Base-by-base conservation (phyloP, 64 coral and sea anemone genomes). In the Orbicella faveolata region DNA sequence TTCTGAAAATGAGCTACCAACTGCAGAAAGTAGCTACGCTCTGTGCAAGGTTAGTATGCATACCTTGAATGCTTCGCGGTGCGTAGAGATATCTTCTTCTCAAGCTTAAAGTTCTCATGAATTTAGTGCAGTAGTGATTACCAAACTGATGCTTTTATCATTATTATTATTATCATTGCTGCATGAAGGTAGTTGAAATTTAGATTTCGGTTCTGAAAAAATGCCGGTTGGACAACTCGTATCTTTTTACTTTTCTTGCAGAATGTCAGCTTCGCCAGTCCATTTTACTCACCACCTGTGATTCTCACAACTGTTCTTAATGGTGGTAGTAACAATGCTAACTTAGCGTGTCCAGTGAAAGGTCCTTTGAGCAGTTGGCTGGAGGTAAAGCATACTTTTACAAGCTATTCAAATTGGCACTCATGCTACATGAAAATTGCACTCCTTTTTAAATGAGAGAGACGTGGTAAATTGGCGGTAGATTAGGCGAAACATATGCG, bases 301-400 rank as follows among this genome's bases (percentile, higher is more conserved):
- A 15, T 82, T 20, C 59, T 82, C 7, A 63, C 30, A 0, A 65
- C 79, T 63, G 59, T 59, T 17, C 30, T 64, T 33, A 83, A 36
- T 18, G n/a, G 61, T 0, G 33, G 2, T 2, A 12, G 23, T 18
- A 35, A 33, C 59, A 36, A 23, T 18, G 12, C 33, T 12, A 64
- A 64, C 55, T 34, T 9, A 2, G 16, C 8, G 0, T 63, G 14
- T 16, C 23, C 26, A 18, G 26, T 36, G 14, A 64, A 82, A 33
- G 79, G 25, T 33, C 77, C 77, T 10, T 79, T 79, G 26, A 79
- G 9, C 6, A 59, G 51, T 25, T 79, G 77, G 77, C 18, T 79
- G 21, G 77, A 79, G 77, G 77, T 79, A 13, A 12, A 30, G 30
- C 30, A 30, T 30, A 0, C 30, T 30, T 30, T 41, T 41, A 41